These are phyloP conservation scores for Plectus sambesii DNA, from an alignment of 1,140 invertebrate genomes.

Conservation along the genomic window DNA sequence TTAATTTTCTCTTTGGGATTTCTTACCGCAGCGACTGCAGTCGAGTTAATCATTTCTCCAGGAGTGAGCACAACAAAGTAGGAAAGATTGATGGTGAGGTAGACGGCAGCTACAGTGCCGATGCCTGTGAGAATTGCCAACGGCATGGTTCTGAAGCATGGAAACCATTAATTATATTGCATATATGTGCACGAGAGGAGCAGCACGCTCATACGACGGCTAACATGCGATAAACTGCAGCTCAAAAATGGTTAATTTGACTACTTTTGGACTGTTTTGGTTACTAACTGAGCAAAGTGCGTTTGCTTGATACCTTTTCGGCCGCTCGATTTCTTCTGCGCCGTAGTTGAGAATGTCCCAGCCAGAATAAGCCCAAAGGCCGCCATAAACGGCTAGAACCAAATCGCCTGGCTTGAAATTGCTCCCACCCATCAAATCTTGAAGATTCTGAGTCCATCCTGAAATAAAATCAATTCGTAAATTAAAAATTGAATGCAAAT, in stretches of 20 bases:
- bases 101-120: conserved; percentile 76
- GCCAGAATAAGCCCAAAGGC: conserved; percentile 96
- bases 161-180: conserved; percentile 54
- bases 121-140: conserved; percentile 85
- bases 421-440: conserved; percentile 70
- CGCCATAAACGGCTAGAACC: conserved; percentile 92
- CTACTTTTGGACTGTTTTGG: too few relatives aligned
- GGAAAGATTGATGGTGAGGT: conserved; percentile 82
- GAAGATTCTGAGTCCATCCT: conserved; percentile 22
- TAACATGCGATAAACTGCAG: too few relatives aligned
- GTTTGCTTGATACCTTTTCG: too few relatives aligned
- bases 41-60: conserved; percentile 67
- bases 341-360: conserved; percentile 54
- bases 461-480: too few relatives aligned
- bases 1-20: too few relatives aligned
- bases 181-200: too few relatives aligned
- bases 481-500: too few relatives aligned
- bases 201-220: too few relatives aligned
- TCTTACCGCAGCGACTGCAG: conserved; percentile 72
- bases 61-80: conserved; percentile 84
- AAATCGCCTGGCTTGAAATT: conserved; percentile 75
- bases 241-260: too few relatives aligned
- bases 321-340: conserved; percentile 22
- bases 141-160: too few relatives aligned
- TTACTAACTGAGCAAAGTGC: too few relatives aligned